Evolutionary conservation across 2,113 vertebrate genomes (phyloP), one percentile per base, ranked within the genome.

Genomic region (Varanus komodoensis): DNA sequence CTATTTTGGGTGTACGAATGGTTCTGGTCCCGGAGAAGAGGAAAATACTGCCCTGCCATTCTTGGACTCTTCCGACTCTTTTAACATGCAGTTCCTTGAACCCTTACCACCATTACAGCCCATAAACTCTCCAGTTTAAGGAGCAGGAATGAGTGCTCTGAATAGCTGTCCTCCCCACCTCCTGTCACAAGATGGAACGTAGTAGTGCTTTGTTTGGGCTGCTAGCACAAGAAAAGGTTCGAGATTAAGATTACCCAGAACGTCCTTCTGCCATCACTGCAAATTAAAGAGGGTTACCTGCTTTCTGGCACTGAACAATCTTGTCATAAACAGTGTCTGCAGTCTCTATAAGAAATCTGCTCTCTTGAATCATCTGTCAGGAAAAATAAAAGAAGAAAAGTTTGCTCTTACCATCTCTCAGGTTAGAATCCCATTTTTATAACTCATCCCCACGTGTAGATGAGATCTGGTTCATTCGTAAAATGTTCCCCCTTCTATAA

Each of bases 251-350:
- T 75, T 17, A 57, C 25, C 14, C 8, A 34, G 14, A 27, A 74
- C n/a, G 34, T 77, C 61, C 12, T 57, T 68, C 52, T 25, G 14
- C 15, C 8, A 21, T 73, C 82, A 75, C 8, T 86, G 32, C 44
- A 71, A 90, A 87, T 68, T 34, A 64, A 90, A 75, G 34, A 87
- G 81, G 44, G 90, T 96, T 96, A 98, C 98, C 98, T 98, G 97
- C 97, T 97, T 97, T 98, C 97, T 99, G 98, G 96, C 99, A 98
- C 95, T 98, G 98, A 84, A 97, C 97, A 81, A 99, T 98, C 96
- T 98, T 98, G 95, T 99, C 98, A 0, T 99, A 98, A 73, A 99
- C 97, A 44, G 94, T 89, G 80, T 99, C 99, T 23, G 98, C 98
- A 0, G 94, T 98, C 95, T 99, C 99, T 21, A 99, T 98, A 93